phyloP scores from a whole-genome alignment of 2,888 invertebrate species.

The Metopia argyrocephala region DNA sequence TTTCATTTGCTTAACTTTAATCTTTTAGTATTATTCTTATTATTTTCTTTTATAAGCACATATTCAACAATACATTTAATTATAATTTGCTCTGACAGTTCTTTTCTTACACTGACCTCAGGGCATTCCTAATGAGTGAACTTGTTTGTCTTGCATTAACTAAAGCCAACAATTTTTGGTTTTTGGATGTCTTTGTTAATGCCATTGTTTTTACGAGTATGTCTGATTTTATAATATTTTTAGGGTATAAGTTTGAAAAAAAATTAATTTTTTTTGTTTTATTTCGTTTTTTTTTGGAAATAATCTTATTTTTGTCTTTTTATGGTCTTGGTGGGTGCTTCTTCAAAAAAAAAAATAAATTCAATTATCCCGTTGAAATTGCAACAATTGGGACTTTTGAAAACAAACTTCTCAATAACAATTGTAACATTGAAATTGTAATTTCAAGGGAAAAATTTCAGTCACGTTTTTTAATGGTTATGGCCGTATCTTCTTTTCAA shows the following conservation, averaged over 20 bases:
- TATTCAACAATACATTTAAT: too few relatives aligned
- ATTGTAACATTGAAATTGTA: too few relatives aligned
- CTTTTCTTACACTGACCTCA: slow-evolving; percentile 20
- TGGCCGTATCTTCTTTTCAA: too few relatives aligned
- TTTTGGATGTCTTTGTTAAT: neutral
- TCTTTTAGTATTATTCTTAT: too few relatives aligned
- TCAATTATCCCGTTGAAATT: neutral
- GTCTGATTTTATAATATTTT: neutral
- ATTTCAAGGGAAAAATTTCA: slow-evolving; percentile 5
- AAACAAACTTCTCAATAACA: too few relatives aligned
- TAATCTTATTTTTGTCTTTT: neutral
- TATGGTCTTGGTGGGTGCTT: too few relatives aligned
- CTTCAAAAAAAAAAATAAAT: neutral
- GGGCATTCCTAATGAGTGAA: slow-evolving; percentile 59
- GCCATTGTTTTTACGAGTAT: neutral
- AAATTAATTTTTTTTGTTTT: neutral
- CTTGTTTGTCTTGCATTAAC: slow-evolving; percentile 53
- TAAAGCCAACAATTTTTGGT: slow-evolving; percentile 13
- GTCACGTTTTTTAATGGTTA: slow-evolving; percentile 1
- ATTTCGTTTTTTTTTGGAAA: neutral
- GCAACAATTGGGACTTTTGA: neutral
- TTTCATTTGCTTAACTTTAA: too few relatives aligned
- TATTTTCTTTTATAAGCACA: too few relatives aligned
- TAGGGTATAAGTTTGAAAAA: neutral
- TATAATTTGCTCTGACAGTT: neutral